Evolutionary conservation across 1,140 invertebrate species (phyloP), one percentile per base, ranked within the genome.

Genomic region (Elymnias hypermnestra): DNA sequence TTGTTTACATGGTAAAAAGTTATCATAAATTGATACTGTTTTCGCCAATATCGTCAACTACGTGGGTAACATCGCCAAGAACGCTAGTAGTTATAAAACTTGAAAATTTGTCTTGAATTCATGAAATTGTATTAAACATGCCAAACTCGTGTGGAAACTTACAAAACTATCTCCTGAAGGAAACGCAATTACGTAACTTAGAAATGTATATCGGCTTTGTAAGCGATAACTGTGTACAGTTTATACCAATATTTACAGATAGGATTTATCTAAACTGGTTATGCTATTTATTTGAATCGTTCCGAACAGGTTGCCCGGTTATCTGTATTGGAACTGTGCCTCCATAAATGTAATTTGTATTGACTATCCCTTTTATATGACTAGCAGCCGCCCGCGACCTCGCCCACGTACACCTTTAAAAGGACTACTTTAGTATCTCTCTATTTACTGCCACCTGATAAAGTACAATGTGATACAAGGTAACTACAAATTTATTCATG

Each of bases 291-390:
- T 83, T 79, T 65, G 61, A 64, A 69, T 56, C 68, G 72, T 72
- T 73, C 52, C 43, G 54, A 79, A 72, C 76, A 72, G 72, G 74
- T 79, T 81, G 68, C 63, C 50, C 68, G 61, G 60, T 74, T 78
- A 76, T 83, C 70, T 62, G 60, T 57, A 63, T 61, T 55, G 57
- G 51, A 64, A 56, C 50, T 62, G 60, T 63, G 60, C 69, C 57
- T 67, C 72, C 58, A 81, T 75, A 79, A 81, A 81, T 62, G 71
- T 78, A 73, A 76, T 78, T 79, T 77, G 72, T 78, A 70, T 75
- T 63, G 63, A 58, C 58, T 72, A 44, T 50, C 18, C 49, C 28
- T 51, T 33, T 43, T 51, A 51, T 45, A 43, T 43, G 47, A 52
- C 49, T 52, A 52, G 41, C 49, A 36, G 22, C 49, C 35, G 40